Evolutionary conservation across 1,140 invertebrate genomes (phyloP), one percentile per base, ranked within the genome.

Genomic region (Tetraneura akinire): DNA sequence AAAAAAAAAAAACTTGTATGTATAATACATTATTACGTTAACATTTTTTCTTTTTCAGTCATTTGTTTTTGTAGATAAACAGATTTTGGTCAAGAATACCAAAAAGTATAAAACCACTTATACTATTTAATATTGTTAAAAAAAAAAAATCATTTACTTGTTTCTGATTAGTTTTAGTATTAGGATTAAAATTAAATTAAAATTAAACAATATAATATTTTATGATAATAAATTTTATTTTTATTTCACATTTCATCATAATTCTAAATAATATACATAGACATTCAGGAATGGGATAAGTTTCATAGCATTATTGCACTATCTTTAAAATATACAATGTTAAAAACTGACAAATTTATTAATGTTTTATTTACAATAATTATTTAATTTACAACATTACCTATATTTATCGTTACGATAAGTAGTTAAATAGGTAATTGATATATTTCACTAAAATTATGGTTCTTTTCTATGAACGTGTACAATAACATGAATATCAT

Each of bases 261-360:
- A 42, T 57, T n/a, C 71, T 76, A 76, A 76, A 76, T 47, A 57
- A n/a, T n/a, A n/a, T 55, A 76, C 37, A 76, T 57, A 57, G n/a
- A 55, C 21, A 76, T 76, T 76, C n/a, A 57, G n/a, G 71, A 71
- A n/a, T 76, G 11, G 26, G 32, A 23, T 57, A 23, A 57, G 37
- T 57, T 57, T 55, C 3, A 16, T 1, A 57, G 21, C 71, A 76
- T 57, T 57, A 57, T 76, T 55, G n/a, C 13, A 57, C 71, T 76
- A 68, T 73, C 29, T 13, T 73, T 32, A 11, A 32, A 53, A 13
- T 55, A 37, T 55, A 53, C 16, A 55, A 73, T 49, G 21, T 73
- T 51, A 21, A 53, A 51, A 55, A 73, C 70, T 37, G 66, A 68
- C 42, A 68, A 18, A 68, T 23, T 68, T 47, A 68, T 68, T 32